Evolutionary conservation across 2,888 invertebrate species (phyloP), one percentile per base, ranked within the genome.

Genomic region (Sycophila texana): DNA sequence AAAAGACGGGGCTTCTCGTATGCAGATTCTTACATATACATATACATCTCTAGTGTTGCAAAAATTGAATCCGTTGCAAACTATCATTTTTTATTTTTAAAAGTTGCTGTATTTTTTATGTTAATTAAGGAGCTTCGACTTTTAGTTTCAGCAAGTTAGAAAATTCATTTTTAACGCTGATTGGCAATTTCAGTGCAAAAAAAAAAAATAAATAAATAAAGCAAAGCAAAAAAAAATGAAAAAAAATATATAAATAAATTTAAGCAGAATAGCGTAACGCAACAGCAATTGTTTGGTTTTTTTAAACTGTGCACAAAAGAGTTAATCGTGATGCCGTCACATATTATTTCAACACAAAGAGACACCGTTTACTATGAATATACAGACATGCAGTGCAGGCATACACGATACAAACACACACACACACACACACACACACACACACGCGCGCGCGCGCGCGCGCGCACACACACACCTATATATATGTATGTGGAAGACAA

Each of bases 331-430:
- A 14, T 51, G 12, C 53, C 12, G 47, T 49, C 82, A 75, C 83
- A 84, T 83, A 83, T 86, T 84, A 83, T 51, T 22, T 49, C 47
- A 30, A 61, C 14, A 53, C 22, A 53, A 39, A 39, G 39, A 14
- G 53, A 72, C 18, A 71, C 58, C 26, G 26, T 26, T 26, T 26
- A 49, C 10, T 57, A 13, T 4, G 57, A 39, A 47, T 30, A 20
- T 53, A 61, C 39, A 53, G 14, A 63, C 47, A 30, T 30, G 55
- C 39, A 61, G 39, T 10, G 39, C 39, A 10, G 39, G 39, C n/a
- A 39, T n/a, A n/a, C n/a, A 26, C 3, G 26, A 2, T 18, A 68
- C 39, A 68, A 18, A 65, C 26, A 22, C 26, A 7, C 39, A 7
- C 16, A 30, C 39, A 61, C 30, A 14, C n/a, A 20, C 10, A 61